Percentiles rank a stretch among this genome's conserved stretches.
phyloP scores from a whole-genome alignment of 1,140 invertebrate species.

The Lordiphosa clarofinis region DNA sequence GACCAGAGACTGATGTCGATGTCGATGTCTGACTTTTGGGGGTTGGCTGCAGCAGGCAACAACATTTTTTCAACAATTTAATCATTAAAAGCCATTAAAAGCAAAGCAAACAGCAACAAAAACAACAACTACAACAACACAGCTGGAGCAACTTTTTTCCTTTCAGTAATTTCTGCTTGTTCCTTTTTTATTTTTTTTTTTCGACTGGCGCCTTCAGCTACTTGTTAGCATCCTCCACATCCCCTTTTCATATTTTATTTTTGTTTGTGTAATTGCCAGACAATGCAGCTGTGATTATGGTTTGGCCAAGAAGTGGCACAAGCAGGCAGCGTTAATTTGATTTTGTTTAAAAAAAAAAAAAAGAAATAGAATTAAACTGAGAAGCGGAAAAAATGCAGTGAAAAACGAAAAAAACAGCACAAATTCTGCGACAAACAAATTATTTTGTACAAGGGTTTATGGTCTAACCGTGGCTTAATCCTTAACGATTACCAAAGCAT shows the following conservation, averaged over 20 bases:
- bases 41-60: conserved; percentile 22
- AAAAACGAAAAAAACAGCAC: too few relatives aligned
- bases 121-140: conserved; percentile 17
- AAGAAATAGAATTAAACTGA: too few relatives aligned
- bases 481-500: too few relatives aligned
- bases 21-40: neutral
- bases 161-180: neutral
- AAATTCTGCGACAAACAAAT: too few relatives aligned
- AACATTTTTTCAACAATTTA: conserved; percentile 60
- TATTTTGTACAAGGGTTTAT: too few relatives aligned
- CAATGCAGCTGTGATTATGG: conserved; percentile 65
- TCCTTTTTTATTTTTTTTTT: conserved; percentile 15
- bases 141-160: conserved; percentile 14
- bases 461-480: too few relatives aligned
- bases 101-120: conserved; percentile 30
- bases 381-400: too few relatives aligned
- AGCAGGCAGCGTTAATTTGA: conserved; percentile 43
- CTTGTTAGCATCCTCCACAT: conserved; percentile 2
- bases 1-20: conserved; percentile 1
- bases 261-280: conserved; percentile 41
- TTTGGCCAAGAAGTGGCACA: conserved; percentile 8
- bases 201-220: conserved; percentile 8
- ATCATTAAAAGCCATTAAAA: conserved; percentile 63
- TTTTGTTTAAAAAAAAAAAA: neutral
- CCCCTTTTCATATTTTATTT: neutral